Evolutionary conservation across 2,888 invertebrate genomes (phyloP), one percentile per base, ranked within the genome.

Genomic region (Drosophila pseudotakahashii): DNA sequence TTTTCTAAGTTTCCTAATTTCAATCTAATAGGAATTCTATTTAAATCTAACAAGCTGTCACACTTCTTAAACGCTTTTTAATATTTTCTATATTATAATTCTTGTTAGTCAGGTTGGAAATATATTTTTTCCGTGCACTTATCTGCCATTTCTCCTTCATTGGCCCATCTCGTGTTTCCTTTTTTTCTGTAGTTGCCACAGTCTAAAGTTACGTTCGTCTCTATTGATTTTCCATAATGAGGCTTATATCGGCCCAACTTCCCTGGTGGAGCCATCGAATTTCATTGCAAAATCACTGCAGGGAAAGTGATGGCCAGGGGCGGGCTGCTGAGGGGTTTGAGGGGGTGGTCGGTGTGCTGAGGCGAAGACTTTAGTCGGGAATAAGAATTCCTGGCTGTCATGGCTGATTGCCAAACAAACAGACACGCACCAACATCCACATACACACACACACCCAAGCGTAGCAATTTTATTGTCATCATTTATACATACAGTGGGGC

Each of bases 221-320:
- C 73, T 70, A 70, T 70, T 73, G 70, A 70, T 70, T 70, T 83
- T 72, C 59, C 75, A 81, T 74, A 76, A 77, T 79, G 63, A 77
- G 53, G 64, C 68, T 53, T 67, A 67, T 64, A 52, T 67, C 45
- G 37, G 32, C 54, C 37, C 68, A 53, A 45, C 64, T 67, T 34
- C 45, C 66, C 45, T n/a, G 14, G 34, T 39, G 42, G 42, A 57
- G 62, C 39, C 71, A 70, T 54, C 48, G 50, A 76, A 71, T 58
- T 41, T 47, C 52, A 66, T 44, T 67, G 60, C 44, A 75, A 57
- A 74, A 67, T 75, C 51, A 70, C 44, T 66, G 72, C 51, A 60
- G 48, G 41, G 71, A 52, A 67, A 64, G 44, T 44, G 44, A 9
- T 4, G 64, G 44, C 14, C 13, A 44, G 41, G 30, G 52, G 51